Conservation (phyloP, 1,140 invertebrate species). For the Caerostris extrusa region DNA sequence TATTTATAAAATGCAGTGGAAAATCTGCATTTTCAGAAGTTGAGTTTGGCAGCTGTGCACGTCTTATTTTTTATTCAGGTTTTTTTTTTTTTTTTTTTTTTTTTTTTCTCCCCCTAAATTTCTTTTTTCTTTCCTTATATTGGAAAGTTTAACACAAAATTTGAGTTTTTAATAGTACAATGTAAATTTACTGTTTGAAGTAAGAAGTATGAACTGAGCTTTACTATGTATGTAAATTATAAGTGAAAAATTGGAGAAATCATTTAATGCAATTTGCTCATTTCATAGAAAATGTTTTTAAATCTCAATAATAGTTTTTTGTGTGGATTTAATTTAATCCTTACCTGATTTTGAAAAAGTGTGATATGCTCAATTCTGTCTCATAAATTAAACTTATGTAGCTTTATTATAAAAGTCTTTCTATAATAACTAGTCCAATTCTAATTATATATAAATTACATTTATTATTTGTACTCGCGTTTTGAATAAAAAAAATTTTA, state of each 20-base stretch:
- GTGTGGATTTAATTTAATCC: not conserved
- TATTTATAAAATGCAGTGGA: too few species aligned
- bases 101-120: too few species aligned
- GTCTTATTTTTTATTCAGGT: too few species aligned
- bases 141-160: too few species aligned
- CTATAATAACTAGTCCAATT: not conserved
- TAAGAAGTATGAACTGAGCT: not conserved
- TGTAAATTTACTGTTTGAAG: not conserved
- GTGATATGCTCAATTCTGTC: not conserved
- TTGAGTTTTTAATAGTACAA: too few species aligned
- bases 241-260: not conserved
- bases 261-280: not conserved
- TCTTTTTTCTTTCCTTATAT: too few species aligned
- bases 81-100: too few species aligned
- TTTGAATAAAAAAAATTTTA: conserved; percentile 52
- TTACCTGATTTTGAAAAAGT: not conserved
- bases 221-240: not conserved
- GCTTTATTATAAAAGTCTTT: conserved; percentile 7
- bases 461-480: conserved; percentile 27
- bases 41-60: too few species aligned
- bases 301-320: not conserved
- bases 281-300: not conserved
- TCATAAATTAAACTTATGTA: not conserved
- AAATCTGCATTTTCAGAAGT: too few species aligned
- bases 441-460: conserved; percentile 7